Conservation (phyloP, 2,888 invertebrate genomes). For the Scaptomyza polygonia region DNA sequence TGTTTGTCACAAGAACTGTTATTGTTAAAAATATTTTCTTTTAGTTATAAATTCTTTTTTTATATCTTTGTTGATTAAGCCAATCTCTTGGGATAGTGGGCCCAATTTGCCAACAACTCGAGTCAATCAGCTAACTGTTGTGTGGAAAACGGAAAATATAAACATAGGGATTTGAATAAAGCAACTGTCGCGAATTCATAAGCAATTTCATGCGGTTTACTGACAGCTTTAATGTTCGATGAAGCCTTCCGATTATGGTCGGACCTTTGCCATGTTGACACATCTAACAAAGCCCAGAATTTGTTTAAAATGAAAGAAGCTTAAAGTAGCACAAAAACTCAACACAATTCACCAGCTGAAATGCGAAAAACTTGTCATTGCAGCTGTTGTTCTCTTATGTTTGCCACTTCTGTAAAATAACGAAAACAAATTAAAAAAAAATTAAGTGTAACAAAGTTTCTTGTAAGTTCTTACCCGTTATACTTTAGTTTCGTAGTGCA, state of each 20-base stretch:
- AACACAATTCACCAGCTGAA: constrained; percentile 27
- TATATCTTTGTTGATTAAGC: background rate
- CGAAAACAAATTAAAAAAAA: constrained; percentile 1
- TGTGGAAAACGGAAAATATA: constrained; percentile 16
- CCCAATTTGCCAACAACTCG: background rate
- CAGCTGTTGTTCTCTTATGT: constrained; percentile 10
- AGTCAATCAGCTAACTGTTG: constrained; percentile 20
- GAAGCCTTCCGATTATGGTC: constrained; percentile 23
- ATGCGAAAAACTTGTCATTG: constrained; percentile 16
- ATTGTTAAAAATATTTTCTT: no score
- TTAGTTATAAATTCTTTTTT: background rate
- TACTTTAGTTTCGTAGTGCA: no score
- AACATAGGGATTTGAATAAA: constrained; percentile 12
- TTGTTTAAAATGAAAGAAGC: constrained; percentile 2
- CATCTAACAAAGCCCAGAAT: constrained; percentile 28
- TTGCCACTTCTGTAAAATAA: constrained; percentile 20
- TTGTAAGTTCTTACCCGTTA: no score
- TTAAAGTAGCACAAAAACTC: background rate
- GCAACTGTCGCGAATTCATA: constrained; percentile 14
- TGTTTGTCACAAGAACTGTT: background rate
- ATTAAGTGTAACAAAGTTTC: no score
- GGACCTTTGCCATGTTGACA: constrained; percentile 41
- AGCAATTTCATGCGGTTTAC: constrained; percentile 31
- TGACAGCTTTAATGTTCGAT: constrained; percentile 31
- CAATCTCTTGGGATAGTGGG: constrained; percentile 4